Evolutionary conservation across 2,113 vertebrate species (phyloP).

Genomic region (Sterrhoptilus dennistouni): DNA sequence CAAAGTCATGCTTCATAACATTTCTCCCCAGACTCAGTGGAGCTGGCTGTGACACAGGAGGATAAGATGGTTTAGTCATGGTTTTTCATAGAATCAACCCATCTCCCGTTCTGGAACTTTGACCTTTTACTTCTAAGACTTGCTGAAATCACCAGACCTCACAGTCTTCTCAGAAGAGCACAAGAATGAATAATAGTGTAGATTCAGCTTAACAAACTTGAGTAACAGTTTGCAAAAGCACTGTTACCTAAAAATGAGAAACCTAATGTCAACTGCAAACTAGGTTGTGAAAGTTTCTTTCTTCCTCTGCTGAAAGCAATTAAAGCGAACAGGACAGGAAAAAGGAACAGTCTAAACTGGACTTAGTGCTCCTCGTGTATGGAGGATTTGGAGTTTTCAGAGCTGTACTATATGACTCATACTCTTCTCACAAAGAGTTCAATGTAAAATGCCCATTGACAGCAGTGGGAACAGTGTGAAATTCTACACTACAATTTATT

Average conservation of each 20-base stretch:
- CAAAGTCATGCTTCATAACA: neutral
- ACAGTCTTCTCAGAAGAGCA: neutral
- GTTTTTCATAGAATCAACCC: constrained; percentile 1
- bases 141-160: constrained; percentile 26
- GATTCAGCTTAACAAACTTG: constrained; percentile 26
- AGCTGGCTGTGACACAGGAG: neutral
- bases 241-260: constrained; percentile 34
- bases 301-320: neutral
- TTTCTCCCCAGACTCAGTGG: neutral
- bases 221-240: constrained; percentile 36
- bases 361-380: neutral
- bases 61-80: constrained; percentile 14
- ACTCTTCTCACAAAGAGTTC: neutral
- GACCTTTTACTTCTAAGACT: constrained; percentile 34
- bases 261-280: neutral
- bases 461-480: constrained; percentile 27
- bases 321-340: neutral
- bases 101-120: neutral
- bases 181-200: neutral
- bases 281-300: constrained; percentile 11
- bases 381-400: neutral
- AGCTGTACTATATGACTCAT: neutral
- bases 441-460: neutral
- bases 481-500: constrained; percentile 30
- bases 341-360: constrained; percentile 8